Evolutionary conservation across 2,113 vertebrate genomes (phyloP).

Genomic region (Cavia aperea): DNA sequence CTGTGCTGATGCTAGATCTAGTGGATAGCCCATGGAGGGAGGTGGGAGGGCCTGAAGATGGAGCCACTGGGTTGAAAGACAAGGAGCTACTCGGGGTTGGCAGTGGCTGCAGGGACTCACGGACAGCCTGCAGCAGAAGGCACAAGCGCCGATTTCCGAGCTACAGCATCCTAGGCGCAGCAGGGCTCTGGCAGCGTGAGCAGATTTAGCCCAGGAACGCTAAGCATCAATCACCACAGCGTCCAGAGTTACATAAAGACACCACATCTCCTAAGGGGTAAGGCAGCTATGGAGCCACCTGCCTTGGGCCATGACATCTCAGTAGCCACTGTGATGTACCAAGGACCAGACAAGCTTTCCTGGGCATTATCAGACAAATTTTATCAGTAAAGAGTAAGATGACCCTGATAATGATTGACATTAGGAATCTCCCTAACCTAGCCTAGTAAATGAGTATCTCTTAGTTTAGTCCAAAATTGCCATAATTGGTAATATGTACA

Average conservation of each 20-base stretch:
- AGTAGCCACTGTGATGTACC: neutral
- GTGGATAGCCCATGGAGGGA: neutral
- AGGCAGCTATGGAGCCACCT: neutral
- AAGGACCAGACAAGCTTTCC: neutral
- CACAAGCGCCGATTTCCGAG: neutral
- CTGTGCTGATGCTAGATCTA: neutral
- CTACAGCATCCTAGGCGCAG: neutral
- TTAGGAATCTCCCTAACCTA: neutral
- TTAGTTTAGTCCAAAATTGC: neutral
- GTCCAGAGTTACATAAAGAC: neutral
- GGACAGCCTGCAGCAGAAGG: neutral
- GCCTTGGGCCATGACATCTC: neutral
- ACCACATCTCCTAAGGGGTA: neutral
- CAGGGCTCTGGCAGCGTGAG: neutral
- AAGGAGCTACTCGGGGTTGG: too few species aligned
- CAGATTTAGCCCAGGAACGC: neutral
- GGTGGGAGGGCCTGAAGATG: neutral
- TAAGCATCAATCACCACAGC: neutral
- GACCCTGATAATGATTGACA: neutral
- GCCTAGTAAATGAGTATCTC: neutral
- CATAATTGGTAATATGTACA: neutral
- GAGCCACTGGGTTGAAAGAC: neutral
- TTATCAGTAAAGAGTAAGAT: neutral
- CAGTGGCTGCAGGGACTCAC: neutral
- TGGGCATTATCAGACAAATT: neutral